A percentile compares a stretch with the other conserved stretches of the same genome.
These are phyloP conservation scores for Heliconius ismenius DNA, from an alignment of 2,888 invertebrate species.

Conservation along the genomic window DNA sequence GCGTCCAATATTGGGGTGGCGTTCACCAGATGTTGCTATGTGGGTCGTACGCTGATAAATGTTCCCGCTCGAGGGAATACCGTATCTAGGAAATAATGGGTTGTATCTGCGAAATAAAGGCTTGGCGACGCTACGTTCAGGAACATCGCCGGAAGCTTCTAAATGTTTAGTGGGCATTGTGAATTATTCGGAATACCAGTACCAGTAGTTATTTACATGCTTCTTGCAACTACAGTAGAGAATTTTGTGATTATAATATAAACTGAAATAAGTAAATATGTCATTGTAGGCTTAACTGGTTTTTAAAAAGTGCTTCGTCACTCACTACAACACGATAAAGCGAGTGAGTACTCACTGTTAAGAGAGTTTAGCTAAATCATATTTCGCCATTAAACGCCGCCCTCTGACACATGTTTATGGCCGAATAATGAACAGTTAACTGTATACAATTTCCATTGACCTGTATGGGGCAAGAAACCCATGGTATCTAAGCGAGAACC, in stretches of 20 bases:
- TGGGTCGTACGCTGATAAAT: conserved; percentile 75
- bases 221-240: background rate
- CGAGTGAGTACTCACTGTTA: background rate
- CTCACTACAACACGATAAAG: background rate
- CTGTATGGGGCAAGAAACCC: conserved; percentile 35
- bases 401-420: conserved; percentile 46
- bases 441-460: conserved; percentile 34
- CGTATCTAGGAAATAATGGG: conserved; percentile 55
- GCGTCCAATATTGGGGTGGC: conserved; percentile 48
- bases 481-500: conserved; percentile 60
- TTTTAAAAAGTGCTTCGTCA: background rate
- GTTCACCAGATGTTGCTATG: conserved; percentile 66
- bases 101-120: conserved; percentile 43
- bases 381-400: background rate
- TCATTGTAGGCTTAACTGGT: background rate
- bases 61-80: conserved; percentile 65
- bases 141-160: conserved; percentile 1
- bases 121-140: conserved; percentile 25
- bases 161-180: conserved; percentile 1
- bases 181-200: background rate
- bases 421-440: conserved; percentile 33
- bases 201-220: background rate
- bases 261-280: background rate
- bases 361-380: background rate
- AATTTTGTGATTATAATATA: background rate